These are phyloP conservation scores for Okapia johnstoni DNA, from an alignment of 2,113 vertebrate species.

Conservation along the genomic window DNA sequence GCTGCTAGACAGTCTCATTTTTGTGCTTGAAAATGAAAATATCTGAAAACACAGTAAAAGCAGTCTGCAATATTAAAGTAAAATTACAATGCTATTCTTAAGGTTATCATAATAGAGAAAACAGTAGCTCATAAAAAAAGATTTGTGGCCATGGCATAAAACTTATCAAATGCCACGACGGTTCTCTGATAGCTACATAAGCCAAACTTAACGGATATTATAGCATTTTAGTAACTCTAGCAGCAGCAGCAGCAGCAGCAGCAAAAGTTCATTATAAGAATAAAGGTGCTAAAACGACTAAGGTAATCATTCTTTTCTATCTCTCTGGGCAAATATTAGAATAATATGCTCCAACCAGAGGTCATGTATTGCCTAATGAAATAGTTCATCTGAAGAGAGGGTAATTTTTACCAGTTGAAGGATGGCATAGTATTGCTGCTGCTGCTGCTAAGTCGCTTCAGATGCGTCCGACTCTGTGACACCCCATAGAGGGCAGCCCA, in stretches of 20 bases:
- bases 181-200: not conserved
- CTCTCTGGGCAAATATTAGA: not conserved
- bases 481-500: too few species aligned
- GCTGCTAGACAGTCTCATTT: constrained; percentile 23
- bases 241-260: not conserved
- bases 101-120: constrained; percentile 50
- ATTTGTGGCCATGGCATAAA: not conserved
- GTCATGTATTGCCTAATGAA: constrained; percentile 20
- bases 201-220: not conserved
- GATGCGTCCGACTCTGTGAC: too few species aligned
- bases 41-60: constrained; percentile 30
- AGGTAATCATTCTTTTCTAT: constrained; percentile 35
- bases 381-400: not conserved
- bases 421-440: not conserved
- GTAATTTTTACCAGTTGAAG: not conserved
- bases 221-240: not conserved
- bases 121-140: constrained; percentile 59
- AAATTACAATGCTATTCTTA: constrained; percentile 57
- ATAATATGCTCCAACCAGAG: constrained; percentile 13
- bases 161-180: constrained; percentile 4
- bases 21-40: constrained; percentile 40
- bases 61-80: constrained; percentile 6
- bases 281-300: not conserved
- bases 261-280: not conserved
- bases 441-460: too few species aligned